Percentiles rank a stretch among this genome's conserved stretches.
These are phyloP conservation scores for Germaria angustata DNA, from an alignment of 2,888 invertebrate genomes.

Conservation along the genomic window DNA sequence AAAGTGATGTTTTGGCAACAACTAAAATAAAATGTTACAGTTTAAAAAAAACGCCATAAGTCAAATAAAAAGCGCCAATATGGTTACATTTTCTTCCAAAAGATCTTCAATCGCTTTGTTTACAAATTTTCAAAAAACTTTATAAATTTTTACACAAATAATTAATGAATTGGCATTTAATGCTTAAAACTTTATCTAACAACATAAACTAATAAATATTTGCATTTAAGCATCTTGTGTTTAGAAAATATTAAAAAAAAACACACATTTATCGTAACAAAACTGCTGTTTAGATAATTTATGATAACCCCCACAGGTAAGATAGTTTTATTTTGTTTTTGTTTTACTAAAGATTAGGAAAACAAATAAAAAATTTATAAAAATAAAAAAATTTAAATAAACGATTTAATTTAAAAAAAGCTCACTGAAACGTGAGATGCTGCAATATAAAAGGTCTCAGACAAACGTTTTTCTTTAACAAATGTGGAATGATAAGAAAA, in stretches of 20 bases:
- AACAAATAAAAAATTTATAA: background rate
- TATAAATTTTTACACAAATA: background rate
- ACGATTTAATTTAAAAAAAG: background rate
- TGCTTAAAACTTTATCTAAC: background rate
- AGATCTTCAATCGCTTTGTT: background rate
- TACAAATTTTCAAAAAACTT: background rate
- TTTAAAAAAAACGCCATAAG: too few relatives aligned
- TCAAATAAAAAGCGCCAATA: too few relatives aligned
- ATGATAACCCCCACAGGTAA: background rate
- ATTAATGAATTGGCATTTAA: background rate
- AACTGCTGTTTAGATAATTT: background rate
- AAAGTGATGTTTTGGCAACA: too few relatives aligned
- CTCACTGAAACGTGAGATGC: constrained; percentile 50
- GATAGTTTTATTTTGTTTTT: background rate
- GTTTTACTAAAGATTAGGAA: background rate
- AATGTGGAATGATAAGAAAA: background rate
- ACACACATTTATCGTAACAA: background rate
- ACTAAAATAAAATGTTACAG: too few relatives aligned
- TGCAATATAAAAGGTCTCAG: constrained; percentile 21
- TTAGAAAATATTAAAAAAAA: background rate
- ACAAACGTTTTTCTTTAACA: background rate
- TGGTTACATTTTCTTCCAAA: too few relatives aligned
- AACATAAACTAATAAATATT: background rate
- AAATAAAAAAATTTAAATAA: constrained; percentile 14
- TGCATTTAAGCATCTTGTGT: background rate